Percentiles rank a stretch among this genome's conserved stretches.
Conservation (phyloP, 2,888 invertebrate genomes). For the Cheilosia vulpina region DNA sequence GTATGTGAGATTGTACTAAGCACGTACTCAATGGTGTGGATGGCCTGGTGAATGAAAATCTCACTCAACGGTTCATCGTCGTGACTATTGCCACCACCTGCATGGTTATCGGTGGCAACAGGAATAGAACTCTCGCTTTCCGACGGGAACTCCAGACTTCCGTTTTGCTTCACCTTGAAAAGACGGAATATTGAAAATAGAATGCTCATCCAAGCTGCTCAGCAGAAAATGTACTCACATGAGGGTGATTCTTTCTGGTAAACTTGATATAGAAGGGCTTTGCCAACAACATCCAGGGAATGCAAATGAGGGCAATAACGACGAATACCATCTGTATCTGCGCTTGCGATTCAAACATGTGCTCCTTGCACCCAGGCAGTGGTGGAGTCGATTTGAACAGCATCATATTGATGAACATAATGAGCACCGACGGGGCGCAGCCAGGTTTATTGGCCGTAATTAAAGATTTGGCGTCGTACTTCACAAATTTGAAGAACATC, state of each 20-base stretch:
- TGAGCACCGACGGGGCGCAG: constrained; percentile 90
- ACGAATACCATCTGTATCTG: constrained; percentile 91
- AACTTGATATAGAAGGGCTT: constrained; percentile 91
- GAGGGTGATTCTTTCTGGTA: constrained; percentile 76
- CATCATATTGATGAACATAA: constrained; percentile 92
- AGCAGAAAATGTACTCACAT: constrained; percentile 73
- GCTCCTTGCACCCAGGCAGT: constrained; percentile 84
- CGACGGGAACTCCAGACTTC: constrained; percentile 87
- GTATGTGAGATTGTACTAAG: constrained; percentile 98
- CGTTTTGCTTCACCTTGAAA: constrained; percentile 83
- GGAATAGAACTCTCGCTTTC: constrained; percentile 80
- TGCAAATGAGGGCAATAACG: constrained; percentile 91
- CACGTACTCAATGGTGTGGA: constrained; percentile 98
- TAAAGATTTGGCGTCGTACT: constrained; percentile 85
- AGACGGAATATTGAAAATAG: neutral
- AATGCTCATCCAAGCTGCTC: neutral
- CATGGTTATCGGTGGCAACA: constrained; percentile 82
- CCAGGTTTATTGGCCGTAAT: constrained; percentile 82
- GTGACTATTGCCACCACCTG: constrained; percentile 81
- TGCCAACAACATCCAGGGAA: constrained; percentile 96
- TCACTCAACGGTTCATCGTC: constrained; percentile 91
- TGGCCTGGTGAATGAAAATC: constrained; percentile 95
- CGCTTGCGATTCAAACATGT: constrained; percentile 89
- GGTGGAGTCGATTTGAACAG: constrained; percentile 85
- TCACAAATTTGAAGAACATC: constrained; percentile 96